Percentiles rank a stretch among this genome's conserved stretches.
phyloP scores from a whole-genome alignment of 2,113 vertebrate genomes.

The Campylomormyrus tamandua region DNA sequence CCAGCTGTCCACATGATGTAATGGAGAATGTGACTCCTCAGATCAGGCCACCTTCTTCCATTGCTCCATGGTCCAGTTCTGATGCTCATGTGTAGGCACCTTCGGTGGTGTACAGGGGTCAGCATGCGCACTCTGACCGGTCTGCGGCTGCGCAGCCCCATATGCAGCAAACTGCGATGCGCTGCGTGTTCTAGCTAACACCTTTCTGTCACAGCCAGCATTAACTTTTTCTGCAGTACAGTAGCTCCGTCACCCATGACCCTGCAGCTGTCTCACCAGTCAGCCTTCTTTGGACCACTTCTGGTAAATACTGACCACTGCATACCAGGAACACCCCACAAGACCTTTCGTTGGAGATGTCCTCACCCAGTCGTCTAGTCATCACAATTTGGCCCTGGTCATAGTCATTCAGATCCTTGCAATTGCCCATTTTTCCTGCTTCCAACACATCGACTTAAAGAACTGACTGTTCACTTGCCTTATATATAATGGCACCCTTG shows the following conservation, averaged over 20 bases:
- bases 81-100: neutral
- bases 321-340: neutral
- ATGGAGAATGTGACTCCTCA: neutral
- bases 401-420: neutral
- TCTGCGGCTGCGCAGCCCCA: neutral
- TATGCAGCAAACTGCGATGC: neutral
- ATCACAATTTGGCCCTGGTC: neutral
- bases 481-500: neutral
- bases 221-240: neutral
- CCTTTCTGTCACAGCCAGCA: neutral
- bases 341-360: neutral
- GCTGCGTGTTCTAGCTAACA: neutral
- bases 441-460: neutral
- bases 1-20: neutral
- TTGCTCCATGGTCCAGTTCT: neutral
- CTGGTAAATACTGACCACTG: neutral
- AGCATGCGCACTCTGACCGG: neutral
- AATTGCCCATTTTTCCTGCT: neutral
- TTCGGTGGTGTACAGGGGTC: neutral
- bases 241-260: neutral
- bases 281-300: neutral
- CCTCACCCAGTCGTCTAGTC: neutral
- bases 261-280: neutral
- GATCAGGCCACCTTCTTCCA: neutral
- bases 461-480: neutral